Evolutionary conservation across 2,888 invertebrate species (phyloP), one percentile per base, ranked within the genome.

Genomic region (Dryomyza anilis): DNA sequence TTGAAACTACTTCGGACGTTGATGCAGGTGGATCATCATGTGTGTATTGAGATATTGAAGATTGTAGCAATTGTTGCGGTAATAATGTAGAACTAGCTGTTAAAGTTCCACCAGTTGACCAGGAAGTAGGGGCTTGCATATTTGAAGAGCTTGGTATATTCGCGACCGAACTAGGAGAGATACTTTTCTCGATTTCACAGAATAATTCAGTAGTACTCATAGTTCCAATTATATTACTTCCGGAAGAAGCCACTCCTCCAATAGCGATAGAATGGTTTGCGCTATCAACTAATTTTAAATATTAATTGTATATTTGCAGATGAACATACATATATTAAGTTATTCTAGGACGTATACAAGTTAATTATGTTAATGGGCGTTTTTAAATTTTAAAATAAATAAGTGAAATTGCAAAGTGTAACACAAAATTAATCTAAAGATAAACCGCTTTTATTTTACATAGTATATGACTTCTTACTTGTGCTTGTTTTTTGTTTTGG

Each of bases 401-500:
- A n/a, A n/a, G n/a, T n/a, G n/a, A n/a, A n/a, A 58, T 58, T 58
- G 58, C 58, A 58, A 58, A 46, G 21, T 36, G 45, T 23, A 36
- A 45, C 16, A 58, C 16, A 58, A 21, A 45, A n/a, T n/a, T n/a
- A 36, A 60, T 14, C 29, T 63, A 66, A 46, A 36, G 36, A 6
- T 46, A 56, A 53, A 12, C 43, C 10, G 19, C 14, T 29, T n/a
- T 43, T 29, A 33, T 23, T n/a, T n/a, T n/a, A n/a, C n/a, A n/a
- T n/a, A n/a, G n/a, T n/a, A n/a, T n/a, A n/a, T n/a, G n/a, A n/a
- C n/a, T n/a, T 64, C 53, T 66, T 69, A 69, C 69, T 67, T 66
- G 56, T 70, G 74, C 71, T 72, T 65, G 72, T 69, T 82, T 91
- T 92, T 67, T 86, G 88, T 78, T 93, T 93, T 2, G 92, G 92